phyloP scores from a whole-genome alignment of 1,140 invertebrate genomes.

The Conopomorpha cramerella region DNA sequence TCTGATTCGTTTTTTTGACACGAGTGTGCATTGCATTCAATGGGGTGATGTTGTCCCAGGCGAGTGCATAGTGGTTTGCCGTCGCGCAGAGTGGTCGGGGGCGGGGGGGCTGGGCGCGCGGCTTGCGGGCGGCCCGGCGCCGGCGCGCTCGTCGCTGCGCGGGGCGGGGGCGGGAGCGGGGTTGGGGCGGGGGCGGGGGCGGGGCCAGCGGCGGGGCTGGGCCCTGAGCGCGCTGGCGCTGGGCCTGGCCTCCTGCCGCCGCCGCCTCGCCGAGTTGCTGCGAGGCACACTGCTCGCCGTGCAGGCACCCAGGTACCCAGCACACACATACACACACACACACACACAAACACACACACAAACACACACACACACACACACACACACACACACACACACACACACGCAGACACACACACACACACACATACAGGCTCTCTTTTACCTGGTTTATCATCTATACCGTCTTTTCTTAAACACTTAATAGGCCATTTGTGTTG shows the following conservation, averaged over 20 bases:
- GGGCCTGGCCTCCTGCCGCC: conserved; percentile 7
- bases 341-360: not conserved
- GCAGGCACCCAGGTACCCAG: conserved; percentile 1
- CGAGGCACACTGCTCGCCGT: conserved; percentile 13
- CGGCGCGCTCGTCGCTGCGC: conserved; percentile 11
- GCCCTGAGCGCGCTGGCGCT: conserved; percentile 19
- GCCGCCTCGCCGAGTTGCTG: conserved; percentile 9
- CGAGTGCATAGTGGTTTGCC: conserved; percentile 26
- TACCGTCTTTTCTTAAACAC: not conserved
- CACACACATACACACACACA: not conserved
- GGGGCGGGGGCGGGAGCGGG: too few relatives aligned
- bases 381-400: not conserved
- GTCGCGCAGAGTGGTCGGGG: too few relatives aligned
- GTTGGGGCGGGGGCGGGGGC: too few relatives aligned
- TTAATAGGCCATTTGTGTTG: too few relatives aligned
- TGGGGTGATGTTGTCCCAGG: conserved; percentile 6
- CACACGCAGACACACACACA: not conserved
- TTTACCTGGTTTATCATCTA: not conserved
- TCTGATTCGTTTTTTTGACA: too few relatives aligned
- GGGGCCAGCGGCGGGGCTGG: too few relatives aligned
- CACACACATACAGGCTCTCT: not conserved
- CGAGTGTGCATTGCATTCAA: not conserved
- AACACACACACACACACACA: not conserved
- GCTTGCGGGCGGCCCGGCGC: conserved; percentile 15
- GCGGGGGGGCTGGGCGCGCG: too few relatives aligned